phyloP scores from a whole-genome alignment of 2,797 vertebrate genomes.

The Sternotherus odoratus region DNA sequence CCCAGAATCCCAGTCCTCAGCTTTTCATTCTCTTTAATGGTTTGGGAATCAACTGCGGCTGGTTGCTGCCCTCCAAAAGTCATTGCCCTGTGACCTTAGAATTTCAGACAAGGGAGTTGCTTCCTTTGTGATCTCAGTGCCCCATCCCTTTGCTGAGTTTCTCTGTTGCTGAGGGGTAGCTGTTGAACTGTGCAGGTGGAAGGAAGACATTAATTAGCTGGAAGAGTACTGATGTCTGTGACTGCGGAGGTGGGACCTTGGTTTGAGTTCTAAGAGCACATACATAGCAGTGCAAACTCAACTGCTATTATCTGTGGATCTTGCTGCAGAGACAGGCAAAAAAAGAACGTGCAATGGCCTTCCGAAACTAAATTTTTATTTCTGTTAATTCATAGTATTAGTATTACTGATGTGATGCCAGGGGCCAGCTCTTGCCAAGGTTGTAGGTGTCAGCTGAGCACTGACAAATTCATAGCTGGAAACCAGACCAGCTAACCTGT shows the following conservation, averaged over 20 bases:
- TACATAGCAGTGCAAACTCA: not conserved
- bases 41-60: not conserved
- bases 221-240: not conserved
- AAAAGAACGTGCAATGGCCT: fast-evolving
- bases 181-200: constrained; percentile 54
- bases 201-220: constrained; percentile 75
- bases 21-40: constrained; percentile 11
- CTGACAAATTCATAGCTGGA: not conserved
- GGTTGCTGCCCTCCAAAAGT: constrained; percentile 19
- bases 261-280: not conserved
- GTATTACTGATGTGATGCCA: not conserved
- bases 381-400: not conserved
- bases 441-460: not conserved
- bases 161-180: not conserved
- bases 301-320: not conserved
- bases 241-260: not conserved
- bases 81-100: constrained; percentile 64
- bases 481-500: not conserved
- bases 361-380: fast-evolving
- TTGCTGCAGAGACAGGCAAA: not conserved
- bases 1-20: constrained; percentile 5
- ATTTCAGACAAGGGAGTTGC: constrained; percentile 47
- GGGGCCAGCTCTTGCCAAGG: not conserved
- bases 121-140: constrained; percentile 59
- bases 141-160: not conserved